A percentile compares a stretch with the other conserved stretches of the same genome.
Evolutionary conservation across 2,888 invertebrate genomes (phyloP).

Genomic region (Cistogaster globosa): DNA sequence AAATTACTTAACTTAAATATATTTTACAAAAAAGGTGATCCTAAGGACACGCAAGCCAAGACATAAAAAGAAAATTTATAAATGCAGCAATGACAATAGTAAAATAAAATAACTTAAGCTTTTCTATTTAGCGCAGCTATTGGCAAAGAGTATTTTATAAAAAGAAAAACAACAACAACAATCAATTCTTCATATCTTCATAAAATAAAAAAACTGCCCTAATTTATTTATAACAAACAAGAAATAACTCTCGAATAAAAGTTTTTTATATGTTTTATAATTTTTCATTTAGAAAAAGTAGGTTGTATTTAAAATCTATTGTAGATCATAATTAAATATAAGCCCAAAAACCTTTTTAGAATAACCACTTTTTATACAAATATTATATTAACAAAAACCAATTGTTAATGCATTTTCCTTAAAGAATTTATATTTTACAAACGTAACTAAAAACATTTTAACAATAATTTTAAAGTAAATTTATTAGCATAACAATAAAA

Average conservation of each 20-base stretch:
- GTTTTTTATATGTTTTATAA: not conserved
- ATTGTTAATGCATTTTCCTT: constrained; percentile 32
- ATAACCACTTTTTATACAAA: constrained; percentile 18
- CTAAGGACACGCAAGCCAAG: too few species aligned
- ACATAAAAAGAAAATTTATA: too few species aligned
- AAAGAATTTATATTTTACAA: constrained; percentile 46
- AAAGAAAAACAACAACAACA: not conserved
- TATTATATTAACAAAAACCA: not conserved
- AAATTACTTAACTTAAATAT: too few species aligned
- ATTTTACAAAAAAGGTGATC: too few species aligned
- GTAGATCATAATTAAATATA: constrained; percentile 54
- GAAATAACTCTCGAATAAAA: not conserved
- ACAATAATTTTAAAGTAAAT: constrained; percentile 12
- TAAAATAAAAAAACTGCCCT: not conserved
- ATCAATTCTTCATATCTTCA: not conserved
- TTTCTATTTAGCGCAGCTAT: not conserved
- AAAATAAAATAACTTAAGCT: not conserved
- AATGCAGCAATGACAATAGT: too few species aligned
- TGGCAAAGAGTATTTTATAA: not conserved
- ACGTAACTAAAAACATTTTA: not conserved
- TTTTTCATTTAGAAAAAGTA: constrained; percentile 21
- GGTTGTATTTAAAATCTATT: constrained; percentile 56
- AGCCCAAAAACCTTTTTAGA: constrained; percentile 7
- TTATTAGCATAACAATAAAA: constrained; percentile 36
- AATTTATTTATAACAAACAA: not conserved